These are phyloP conservation scores for Nipponia nippon DNA, from an alignment of 2,113 vertebrate genomes.

Conservation along the genomic window DNA sequence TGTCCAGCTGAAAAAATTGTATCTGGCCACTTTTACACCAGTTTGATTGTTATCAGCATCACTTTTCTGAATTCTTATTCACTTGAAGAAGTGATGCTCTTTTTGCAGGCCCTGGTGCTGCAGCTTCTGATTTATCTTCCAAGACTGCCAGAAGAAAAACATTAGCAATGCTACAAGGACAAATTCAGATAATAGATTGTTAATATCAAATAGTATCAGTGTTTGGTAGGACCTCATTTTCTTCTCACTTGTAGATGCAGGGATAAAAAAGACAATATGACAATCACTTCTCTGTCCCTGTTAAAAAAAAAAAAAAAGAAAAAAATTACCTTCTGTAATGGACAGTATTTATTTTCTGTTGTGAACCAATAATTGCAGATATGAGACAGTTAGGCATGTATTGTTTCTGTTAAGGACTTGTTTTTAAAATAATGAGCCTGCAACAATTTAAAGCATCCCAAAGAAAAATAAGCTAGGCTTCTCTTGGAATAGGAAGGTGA, in stretches of 20 bases:
- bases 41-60: background rate
- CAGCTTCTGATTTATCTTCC: background rate
- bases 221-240: background rate
- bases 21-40: background rate
- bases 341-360: background rate
- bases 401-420: background rate
- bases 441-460: background rate
- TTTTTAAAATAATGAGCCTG: background rate
- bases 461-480: background rate
- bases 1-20: background rate
- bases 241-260: background rate
- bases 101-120: background rate
- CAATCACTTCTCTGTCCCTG: background rate
- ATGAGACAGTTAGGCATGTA: fast-evolving
- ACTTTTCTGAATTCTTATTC: background rate
- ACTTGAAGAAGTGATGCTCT: background rate
- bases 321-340: background rate
- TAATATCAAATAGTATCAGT: background rate
- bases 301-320: background rate
- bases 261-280: background rate
- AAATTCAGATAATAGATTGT: background rate
- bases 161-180: background rate
- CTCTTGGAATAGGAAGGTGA: background rate
- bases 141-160: background rate
- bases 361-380: background rate